Evolutionary conservation across 1,140 invertebrate species (phyloP), one percentile per base, ranked within the genome.

Genomic region (Globodera ellingtonae): DNA sequence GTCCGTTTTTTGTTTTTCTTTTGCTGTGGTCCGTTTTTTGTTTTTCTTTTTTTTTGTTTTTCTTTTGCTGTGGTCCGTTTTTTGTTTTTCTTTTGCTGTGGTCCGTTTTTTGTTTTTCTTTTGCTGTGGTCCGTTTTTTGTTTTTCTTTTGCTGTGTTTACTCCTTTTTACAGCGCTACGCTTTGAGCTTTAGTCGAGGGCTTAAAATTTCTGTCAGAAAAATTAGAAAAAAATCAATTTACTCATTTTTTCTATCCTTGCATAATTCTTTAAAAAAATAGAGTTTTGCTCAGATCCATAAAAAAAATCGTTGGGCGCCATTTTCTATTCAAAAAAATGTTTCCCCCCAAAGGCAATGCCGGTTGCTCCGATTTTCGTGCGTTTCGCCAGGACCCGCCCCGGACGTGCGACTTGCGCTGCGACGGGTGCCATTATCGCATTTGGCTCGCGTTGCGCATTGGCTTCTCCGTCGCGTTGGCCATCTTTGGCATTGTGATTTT

Each of bases 381-480:
- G 24, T 89, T 89, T 67, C 88, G 89, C 35, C 84, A 86, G 62
- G 87, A 89, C 79, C 82, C 83, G 13, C 87, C 87, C 15, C 75
- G 87, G 48, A 86, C 86, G 9, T 89, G 87, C 73, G 87, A 89
- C 79, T 86, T 89, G 62, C 80, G 88, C 72, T 89, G 87, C 79
- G 87, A 88, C 80, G 88, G 87, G 46, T 88, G 88, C 74, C 88
- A 89, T 79, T 88, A 89, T 72, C 78, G 85, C 9, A 86, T 86
- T 67, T 84, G 79, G 81, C 66, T 85, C 13, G 84, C 85, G 13
- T 70, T 86, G 18, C 71, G 84, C 52, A 86, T 86, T 73, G 85
- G 85, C 48, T 85, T 86, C 59, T 84, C 84, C 24, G 86, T 87
- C 46, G 82, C 85, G 9, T 66, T 86, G 50, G 84, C 86, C 6